Evolutionary conservation across 37 sponge, comb jelly and placozoan species (phyloP), one percentile per base, ranked within the genome.

Genomic region (Cliona cf. orientalis): DNA sequence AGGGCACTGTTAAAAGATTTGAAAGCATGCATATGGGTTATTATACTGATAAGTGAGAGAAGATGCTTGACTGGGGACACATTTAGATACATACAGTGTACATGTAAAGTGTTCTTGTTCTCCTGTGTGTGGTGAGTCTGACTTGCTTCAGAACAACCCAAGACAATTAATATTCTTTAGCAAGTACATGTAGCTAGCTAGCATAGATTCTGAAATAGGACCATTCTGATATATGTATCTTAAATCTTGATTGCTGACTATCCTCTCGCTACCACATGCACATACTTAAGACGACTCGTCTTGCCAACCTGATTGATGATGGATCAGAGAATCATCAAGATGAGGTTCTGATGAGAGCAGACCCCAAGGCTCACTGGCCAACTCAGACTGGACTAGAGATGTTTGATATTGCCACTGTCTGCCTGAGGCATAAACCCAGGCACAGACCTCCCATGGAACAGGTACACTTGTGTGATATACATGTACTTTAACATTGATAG

Each of bases 371-470:
- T 22, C 44, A 9, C 37, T 89, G 90, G 90, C 79, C 84, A 12
- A 32, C 25, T 0, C 46, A 82, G 21, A 78, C 38, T 43, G 84
- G 70, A 22, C 6, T 76, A 34, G 84, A 69, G 0, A 63, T 89
- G 55, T 89, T 89, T 65, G 79, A 71, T 40, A 89, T 89, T 34
- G 78, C 66, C 53, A 72, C 90, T 9, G 77, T 89, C 34, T 89
- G 84, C 46, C 65, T 89, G 25, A 38, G 33, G 42, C 34, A 32
- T 36, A 83, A 66, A 25, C 56, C 73, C 59, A 82, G 62, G 12
- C 37, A 83, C 5, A 71, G 90, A 72, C 84, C 84, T 19, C 55
- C 55, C 41, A 89, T 89, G 84, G 78, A 89, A 45, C 80, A 89
- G 84, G 90, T 89, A n/a, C n/a, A n/a, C n/a, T n/a, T n/a, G n/a